phyloP scores from a whole-genome alignment of 2,797 vertebrate species.

The Coregonus suidteri region DNA sequence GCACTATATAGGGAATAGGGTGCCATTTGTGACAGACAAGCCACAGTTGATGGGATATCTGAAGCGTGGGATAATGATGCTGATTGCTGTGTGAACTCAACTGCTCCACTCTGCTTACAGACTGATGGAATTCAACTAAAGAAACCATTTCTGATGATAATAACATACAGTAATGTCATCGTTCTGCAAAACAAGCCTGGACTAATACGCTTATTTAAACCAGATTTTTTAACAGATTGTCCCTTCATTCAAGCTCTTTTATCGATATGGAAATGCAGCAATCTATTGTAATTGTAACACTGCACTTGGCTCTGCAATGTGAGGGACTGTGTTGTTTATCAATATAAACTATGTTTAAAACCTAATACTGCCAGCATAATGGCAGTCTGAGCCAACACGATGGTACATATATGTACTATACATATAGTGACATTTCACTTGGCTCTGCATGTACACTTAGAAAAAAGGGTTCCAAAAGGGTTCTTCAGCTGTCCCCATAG shows the following conservation, averaged over 20 bases:
- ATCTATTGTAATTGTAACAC: neutral
- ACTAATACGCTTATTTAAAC: conserved; percentile 28
- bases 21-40: conserved; percentile 11
- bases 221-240: conserved; percentile 53
- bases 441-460: no score
- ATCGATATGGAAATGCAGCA: no score
- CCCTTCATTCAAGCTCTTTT: conserved; percentile 41
- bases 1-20: no score
- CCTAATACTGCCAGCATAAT: no score
- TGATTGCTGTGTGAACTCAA: conserved; percentile 72
- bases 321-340: no score
- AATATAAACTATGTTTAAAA: no score
- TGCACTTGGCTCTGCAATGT: conserved; percentile 16
- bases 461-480: no score
- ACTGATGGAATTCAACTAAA: conserved; percentile 54
- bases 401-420: no score
- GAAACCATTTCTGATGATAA: conserved; percentile 71
- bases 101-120: conserved; percentile 65
- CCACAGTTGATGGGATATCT: conserved; percentile 75
- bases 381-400: no score
- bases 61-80: conserved; percentile 69
- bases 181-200: conserved; percentile 51
- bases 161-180: conserved; percentile 66
- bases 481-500: no score
- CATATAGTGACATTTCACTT: no score